Evolutionary conservation across 2,797 vertebrate species (phyloP).

Genomic region (Sus cebifrons): DNA sequence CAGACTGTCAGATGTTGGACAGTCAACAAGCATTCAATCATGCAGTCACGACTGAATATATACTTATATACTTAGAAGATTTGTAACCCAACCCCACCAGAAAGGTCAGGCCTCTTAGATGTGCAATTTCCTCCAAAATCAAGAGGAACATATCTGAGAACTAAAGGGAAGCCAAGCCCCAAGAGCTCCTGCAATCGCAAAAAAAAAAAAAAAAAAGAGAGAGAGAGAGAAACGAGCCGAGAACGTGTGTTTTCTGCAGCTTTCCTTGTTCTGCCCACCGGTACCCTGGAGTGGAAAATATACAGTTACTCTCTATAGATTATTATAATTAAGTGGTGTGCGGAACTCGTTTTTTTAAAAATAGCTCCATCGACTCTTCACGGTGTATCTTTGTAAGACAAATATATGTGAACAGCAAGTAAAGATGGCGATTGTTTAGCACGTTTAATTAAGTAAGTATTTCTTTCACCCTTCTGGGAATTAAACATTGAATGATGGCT

Average conservation of each 20-base stretch:
- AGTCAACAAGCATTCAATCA: not conserved
- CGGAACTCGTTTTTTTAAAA: slow-evolving; percentile 63
- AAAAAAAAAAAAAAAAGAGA: not conserved
- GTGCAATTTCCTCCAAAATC: slow-evolving; percentile 1
- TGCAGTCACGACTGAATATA: not conserved
- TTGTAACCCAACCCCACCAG: not conserved
- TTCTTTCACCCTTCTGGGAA: slow-evolving; percentile 76
- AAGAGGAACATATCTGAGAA: not conserved
- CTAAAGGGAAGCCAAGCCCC: slow-evolving; percentile 36
- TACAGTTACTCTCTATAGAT: slow-evolving; percentile 53
- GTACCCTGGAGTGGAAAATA: slow-evolving; percentile 50
- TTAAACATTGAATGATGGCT: slow-evolving; percentile 66
- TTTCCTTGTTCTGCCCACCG: slow-evolving; percentile 65
- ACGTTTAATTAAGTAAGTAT: slow-evolving; percentile 79
- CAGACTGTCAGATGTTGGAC: not conserved
- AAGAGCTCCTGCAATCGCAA: not conserved
- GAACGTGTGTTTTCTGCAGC: slow-evolving; percentile 1
- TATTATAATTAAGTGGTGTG: slow-evolving; percentile 73
- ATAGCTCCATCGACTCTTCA: slow-evolving; percentile 67
- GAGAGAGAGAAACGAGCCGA: not conserved
- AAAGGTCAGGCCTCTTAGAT: not conserved
- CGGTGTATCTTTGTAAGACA: slow-evolving; percentile 56
- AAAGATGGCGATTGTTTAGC: slow-evolving; percentile 63
- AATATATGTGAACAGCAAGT: slow-evolving; percentile 48
- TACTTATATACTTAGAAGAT: slow-evolving; percentile 48